Conservation (phyloP, 1,140 invertebrate genomes). For the Acromyrmex heyeri region DNA sequence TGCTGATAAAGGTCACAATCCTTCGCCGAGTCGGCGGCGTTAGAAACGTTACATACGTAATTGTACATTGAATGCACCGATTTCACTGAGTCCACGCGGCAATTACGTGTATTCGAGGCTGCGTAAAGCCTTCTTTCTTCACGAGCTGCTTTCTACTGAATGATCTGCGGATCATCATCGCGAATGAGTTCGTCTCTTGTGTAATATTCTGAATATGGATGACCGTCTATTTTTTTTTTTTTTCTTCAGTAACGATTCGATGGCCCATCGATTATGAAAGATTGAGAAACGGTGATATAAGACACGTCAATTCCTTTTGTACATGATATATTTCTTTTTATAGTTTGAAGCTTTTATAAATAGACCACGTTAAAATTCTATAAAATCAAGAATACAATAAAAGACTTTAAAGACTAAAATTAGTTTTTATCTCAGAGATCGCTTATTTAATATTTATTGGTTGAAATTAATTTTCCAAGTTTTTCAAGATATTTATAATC, state of each 20-base stretch:
- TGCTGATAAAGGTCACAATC: constrained; percentile 31
- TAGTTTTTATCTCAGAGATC: not conserved
- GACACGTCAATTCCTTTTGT: not conserved
- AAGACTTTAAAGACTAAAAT: not conserved
- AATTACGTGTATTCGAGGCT: constrained; percentile 10
- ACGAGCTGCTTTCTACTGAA: not conserved
- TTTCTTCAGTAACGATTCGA: constrained; percentile 9
- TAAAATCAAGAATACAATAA: not conserved
- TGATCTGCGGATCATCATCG: not conserved
- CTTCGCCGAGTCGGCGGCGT: not conserved
- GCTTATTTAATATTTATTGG: not conserved
- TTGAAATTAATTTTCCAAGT: not conserved
- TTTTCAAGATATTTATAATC: no score
- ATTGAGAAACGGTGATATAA: not conserved
- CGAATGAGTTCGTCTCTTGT: constrained; percentile 1
- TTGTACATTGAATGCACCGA: constrained; percentile 39
- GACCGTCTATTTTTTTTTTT: not conserved
- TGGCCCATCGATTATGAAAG: not conserved
- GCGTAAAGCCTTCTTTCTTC: constrained; percentile 21
- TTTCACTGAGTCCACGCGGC: constrained; percentile 7
- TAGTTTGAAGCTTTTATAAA: not conserved
- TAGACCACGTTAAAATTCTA: not conserved
- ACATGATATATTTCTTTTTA: not conserved
- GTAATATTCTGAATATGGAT: not conserved
- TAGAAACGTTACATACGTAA: not conserved